Percentiles rank a stretch among this genome's conserved stretches.
Evolutionary conservation across 53 echinoderm and acorn worm genomes (phyloP).

Genomic region (Mesocentrotus franciscanus): DNA sequence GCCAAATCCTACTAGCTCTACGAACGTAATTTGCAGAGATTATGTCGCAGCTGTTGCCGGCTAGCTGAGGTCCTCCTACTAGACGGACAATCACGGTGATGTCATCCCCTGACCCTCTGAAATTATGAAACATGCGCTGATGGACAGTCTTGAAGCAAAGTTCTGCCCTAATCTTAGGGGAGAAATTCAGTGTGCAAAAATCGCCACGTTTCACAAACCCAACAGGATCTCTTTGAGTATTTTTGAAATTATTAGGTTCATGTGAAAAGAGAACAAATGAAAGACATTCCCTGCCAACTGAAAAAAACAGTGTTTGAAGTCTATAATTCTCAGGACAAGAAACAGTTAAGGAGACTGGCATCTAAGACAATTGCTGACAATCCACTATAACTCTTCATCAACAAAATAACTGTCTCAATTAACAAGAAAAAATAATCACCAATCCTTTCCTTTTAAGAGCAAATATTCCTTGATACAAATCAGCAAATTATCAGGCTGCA

Average conservation of each 20-base stretch:
- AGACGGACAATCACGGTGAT: slow-evolving; percentile 27
- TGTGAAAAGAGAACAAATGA: background rate
- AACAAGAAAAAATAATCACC: background rate
- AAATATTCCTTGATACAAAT: background rate
- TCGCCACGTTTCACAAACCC: background rate
- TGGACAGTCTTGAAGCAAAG: background rate
- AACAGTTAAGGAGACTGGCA: background rate
- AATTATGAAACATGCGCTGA: background rate
- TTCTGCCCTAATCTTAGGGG: background rate
- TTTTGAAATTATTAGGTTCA: background rate
- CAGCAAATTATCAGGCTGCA: background rate
- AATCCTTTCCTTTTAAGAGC: background rate
- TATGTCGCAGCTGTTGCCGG: slow-evolving; percentile 53
- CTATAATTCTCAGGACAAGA: background rate
- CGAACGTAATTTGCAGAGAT: slow-evolving; percentile 7
- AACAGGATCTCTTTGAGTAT: background rate
- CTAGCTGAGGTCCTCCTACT: slow-evolving; percentile 12
- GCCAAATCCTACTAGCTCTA: slow-evolving; percentile 37
- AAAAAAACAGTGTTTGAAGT: background rate
- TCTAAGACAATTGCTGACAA: background rate
- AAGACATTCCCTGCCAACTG: background rate
- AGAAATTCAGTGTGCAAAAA: background rate
- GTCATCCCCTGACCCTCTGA: background rate
- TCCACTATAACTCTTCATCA: background rate
- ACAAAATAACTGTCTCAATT: background rate